Base-by-base conservation (phyloP, 1,140 invertebrate species). In the Drosophila persimilis region DNA sequence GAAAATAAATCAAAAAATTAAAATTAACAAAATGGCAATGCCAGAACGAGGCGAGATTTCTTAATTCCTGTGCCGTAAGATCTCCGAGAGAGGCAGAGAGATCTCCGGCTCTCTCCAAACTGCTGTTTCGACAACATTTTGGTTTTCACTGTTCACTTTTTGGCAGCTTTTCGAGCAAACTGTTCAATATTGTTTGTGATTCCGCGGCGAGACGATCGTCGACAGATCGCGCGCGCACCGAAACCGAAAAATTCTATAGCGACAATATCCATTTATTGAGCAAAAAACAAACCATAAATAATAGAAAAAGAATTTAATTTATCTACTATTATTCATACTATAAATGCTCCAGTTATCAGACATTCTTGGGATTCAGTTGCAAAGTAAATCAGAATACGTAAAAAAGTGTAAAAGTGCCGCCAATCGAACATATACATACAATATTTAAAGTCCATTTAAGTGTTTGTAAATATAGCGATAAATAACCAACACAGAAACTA, bases 161-260 rank as follows among this genome's bases (percentile, higher is more conserved):
- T 54, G 81, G 64, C 67, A 70, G 77, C 60, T 56, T 86, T 70
- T 71, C 41, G 60, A 55, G 61, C 48, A 43, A 65, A 81, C 70
- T 61, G 65, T 56, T 86, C 81, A 86, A 86, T 86, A 75, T 86
- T 88, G 77, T 86, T 86, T 88, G 74, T 50, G 77, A 88, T 64
- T 88, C 58, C 83, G 81, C 50, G 54, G 83, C 70, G 83, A 81
- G 58, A 86, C 81, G 81, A 85, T 80, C 81, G 73, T 75, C 48
- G 52, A 41, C 15, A 50, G 46, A 52, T 55, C 80, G 66, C 80
- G 76, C 80, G 76, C 60, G 70, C 39, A 17, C 51, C 43, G 31
- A 35, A 11, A 39, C 11, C 35, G 35, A 57, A 31, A 44, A 48
- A 24, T 54, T 55, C 59, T 7, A 46, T 46, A 43, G 7, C 35